Conservation (phyloP, 2,113 vertebrate species). For the Synodontis membranacea region DNA sequence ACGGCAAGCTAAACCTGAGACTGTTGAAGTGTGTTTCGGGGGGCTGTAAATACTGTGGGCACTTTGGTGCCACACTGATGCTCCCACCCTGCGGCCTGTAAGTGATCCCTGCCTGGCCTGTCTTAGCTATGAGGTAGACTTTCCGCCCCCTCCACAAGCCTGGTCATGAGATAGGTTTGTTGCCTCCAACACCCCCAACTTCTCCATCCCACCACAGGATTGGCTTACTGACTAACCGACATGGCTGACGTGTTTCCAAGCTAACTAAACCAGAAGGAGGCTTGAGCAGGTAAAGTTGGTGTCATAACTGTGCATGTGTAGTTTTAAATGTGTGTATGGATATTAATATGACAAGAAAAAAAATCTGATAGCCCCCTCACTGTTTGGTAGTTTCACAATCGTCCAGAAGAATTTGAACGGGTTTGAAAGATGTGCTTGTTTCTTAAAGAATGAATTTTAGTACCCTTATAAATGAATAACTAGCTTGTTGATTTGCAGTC, state of each 20-base stretch:
- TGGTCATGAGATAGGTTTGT: constrained; percentile 52
- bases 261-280: constrained; percentile 26
- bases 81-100: constrained; percentile 55
- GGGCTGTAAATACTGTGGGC: constrained; percentile 56
- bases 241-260: constrained; percentile 21
- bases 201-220: constrained; percentile 45
- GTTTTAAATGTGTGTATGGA: constrained; percentile 25
- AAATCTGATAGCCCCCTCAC: constrained; percentile 28
- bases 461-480: constrained; percentile 58
- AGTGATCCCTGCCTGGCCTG: constrained; percentile 54
- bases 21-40: constrained; percentile 55
- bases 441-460: constrained; percentile 42
- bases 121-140: constrained; percentile 54
- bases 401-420: not conserved
- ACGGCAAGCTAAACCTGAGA: constrained; percentile 54
- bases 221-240: constrained; percentile 51
- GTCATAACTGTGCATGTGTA: not conserved
- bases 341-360: constrained; percentile 1
- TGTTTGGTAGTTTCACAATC: constrained; percentile 23
- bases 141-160: constrained; percentile 39
- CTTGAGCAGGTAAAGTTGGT: constrained; percentile 39
- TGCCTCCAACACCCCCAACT: constrained; percentile 42
- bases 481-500: constrained; percentile 53
- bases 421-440: constrained; percentile 32
- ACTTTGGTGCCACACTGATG: constrained; percentile 51